Evolutionary conservation across 2,113 vertebrate genomes (phyloP).

Genomic region (Miniopterus natalensis): DNA sequence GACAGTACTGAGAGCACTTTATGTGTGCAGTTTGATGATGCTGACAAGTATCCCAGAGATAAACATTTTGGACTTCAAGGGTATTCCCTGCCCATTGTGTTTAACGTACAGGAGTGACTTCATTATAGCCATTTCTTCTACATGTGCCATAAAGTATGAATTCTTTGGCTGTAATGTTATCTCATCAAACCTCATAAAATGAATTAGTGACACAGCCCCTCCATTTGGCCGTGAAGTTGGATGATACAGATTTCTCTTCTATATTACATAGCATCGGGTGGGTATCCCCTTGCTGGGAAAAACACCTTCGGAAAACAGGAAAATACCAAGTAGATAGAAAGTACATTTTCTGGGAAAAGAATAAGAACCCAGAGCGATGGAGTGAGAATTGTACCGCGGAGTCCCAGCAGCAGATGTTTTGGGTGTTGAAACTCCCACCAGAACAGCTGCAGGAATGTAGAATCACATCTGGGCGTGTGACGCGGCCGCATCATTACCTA

Average conservation of each 20-base stretch:
- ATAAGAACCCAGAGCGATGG: conserved; percentile 86
- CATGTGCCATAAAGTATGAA: conserved; percentile 69
- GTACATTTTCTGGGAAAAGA: conserved; percentile 83
- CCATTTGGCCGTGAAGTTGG: conserved; percentile 55
- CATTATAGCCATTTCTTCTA: conserved; percentile 80
- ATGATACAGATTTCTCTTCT: conserved; percentile 40
- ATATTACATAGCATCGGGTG: background rate
- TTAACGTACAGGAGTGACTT: conserved; percentile 80
- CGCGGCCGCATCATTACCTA: conserved; percentile 89
- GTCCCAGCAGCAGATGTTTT: conserved; percentile 90
- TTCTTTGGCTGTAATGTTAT: conserved; percentile 82
- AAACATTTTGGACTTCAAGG: conserved; percentile 74
- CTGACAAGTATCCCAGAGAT: conserved; percentile 63
- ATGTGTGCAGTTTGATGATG: background rate
- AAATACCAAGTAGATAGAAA: conserved; percentile 68
- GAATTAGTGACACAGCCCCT: conserved; percentile 62
- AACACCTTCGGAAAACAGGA: conserved; percentile 69
- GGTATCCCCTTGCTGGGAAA: conserved; percentile 49
- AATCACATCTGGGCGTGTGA: conserved; percentile 90
- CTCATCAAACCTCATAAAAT: conserved; percentile 77
- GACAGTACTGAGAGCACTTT: background rate
- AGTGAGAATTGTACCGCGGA: conserved; percentile 85
- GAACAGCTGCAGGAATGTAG: conserved; percentile 92
- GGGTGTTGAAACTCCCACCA: conserved; percentile 90
- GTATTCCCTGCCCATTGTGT: conserved; percentile 75